A percentile compares a stretch with the other conserved stretches of the same genome.
Conservation (phyloP, 1,140 invertebrate species). For the Conopomorpha cramerella region DNA sequence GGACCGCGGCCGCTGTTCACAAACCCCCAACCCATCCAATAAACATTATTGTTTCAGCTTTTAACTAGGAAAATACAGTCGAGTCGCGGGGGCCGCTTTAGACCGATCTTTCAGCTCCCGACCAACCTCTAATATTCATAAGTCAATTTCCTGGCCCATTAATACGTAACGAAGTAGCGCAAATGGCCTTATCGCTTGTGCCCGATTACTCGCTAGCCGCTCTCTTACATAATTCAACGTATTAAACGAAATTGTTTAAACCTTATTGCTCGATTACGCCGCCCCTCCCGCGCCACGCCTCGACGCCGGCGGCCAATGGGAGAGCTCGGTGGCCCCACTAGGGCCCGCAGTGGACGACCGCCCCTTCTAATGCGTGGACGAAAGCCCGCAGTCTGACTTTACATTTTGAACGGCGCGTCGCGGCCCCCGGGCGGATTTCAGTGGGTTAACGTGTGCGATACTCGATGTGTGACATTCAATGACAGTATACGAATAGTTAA, state of each 20-base stretch:
- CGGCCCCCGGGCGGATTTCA: constrained; percentile 4
- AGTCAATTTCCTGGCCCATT: constrained; percentile 60
- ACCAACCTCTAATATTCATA: constrained; percentile 59
- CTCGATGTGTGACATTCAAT: no score
- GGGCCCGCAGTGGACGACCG: no score
- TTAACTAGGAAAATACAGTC: constrained; percentile 49
- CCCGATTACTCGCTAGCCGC: constrained; percentile 56
- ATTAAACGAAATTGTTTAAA: constrained; percentile 62
- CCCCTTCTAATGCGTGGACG: no score
- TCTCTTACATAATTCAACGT: constrained; percentile 61
- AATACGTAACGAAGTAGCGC: constrained; percentile 60
- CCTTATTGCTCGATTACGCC: constrained; percentile 60
- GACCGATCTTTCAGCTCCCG: constrained; percentile 40
- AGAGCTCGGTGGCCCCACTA: constrained; percentile 9
- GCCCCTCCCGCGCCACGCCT: constrained; percentile 48
- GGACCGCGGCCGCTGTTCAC: no score
- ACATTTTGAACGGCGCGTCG: background rate
- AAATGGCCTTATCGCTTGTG: constrained; percentile 61
- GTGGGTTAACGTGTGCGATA: constrained; percentile 1
- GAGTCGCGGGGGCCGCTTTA: constrained; percentile 44
- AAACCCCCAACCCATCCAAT: constrained; percentile 43
- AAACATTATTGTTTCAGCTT: constrained; percentile 51
- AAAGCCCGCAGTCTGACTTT: background rate
- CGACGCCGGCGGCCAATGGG: constrained; percentile 38
- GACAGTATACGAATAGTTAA: background rate